A percentile compares a stretch with the other conserved stretches of the same genome.
Conservation (phyloP, 1,140 invertebrate genomes). For the Pseudoatta argentina region DNA sequence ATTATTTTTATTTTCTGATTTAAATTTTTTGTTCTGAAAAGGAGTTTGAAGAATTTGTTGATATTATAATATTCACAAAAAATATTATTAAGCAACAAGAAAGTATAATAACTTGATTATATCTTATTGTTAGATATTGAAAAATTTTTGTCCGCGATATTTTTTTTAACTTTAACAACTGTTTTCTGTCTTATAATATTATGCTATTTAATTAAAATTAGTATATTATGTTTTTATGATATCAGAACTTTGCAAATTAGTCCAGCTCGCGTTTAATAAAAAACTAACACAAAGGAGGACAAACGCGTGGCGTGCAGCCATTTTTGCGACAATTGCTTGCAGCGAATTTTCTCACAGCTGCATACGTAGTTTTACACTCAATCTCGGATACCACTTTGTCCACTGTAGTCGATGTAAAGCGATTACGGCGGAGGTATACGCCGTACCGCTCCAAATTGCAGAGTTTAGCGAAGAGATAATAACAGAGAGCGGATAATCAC, state of each 20-base stretch:
- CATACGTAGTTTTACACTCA: constrained; percentile 38
- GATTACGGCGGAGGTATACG: constrained; percentile 43
- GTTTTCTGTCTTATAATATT: background rate
- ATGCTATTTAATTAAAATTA: background rate
- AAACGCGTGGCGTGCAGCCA: background rate
- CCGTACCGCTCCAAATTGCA: constrained; percentile 49
- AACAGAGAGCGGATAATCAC: constrained; percentile 47
- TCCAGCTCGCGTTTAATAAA: background rate
- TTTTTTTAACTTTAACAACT: background rate
- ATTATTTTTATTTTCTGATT: too few relatives aligned
- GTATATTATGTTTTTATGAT: background rate
- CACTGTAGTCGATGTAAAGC: constrained; percentile 28
- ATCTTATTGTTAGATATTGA: background rate
- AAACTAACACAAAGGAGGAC: constrained; percentile 30
- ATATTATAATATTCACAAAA: background rate
- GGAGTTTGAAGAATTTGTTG: background rate
- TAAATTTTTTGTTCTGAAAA: background rate
- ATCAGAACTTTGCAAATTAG: background rate
- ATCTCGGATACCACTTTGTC: constrained; percentile 49
- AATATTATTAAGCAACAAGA: background rate
- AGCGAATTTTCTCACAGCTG: constrained; percentile 6
- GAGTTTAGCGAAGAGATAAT: constrained; percentile 59
- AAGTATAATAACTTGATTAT: background rate
- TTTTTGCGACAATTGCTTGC: constrained; percentile 22
- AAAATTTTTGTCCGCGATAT: background rate